Evolutionary conservation across 1,140 invertebrate species (phyloP).

Genomic region (Caenorhabditis briggsae): DNA sequence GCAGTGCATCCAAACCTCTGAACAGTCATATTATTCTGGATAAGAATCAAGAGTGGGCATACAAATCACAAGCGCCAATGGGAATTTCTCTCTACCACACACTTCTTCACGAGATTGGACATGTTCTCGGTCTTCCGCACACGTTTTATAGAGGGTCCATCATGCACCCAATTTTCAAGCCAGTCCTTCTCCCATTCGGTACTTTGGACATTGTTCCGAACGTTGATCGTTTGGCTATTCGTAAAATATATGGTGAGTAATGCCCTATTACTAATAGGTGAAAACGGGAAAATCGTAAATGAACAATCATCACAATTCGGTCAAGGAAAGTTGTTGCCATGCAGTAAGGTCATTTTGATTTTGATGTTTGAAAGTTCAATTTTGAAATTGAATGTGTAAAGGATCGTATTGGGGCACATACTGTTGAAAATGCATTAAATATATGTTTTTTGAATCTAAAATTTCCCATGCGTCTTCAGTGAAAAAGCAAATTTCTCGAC

Average conservation of each 20-base stretch:
- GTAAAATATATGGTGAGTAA: constrained; percentile 54
- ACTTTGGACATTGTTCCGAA: constrained; percentile 56
- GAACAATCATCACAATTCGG: neutral
- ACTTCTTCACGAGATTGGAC: constrained; percentile 61
- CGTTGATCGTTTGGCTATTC: constrained; percentile 52
- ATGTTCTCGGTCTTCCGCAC: constrained; percentile 54
- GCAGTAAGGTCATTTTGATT: neutral
- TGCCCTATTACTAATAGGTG: too few relatives aligned
- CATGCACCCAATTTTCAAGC: constrained; percentile 62
- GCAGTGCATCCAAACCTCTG: constrained; percentile 54
- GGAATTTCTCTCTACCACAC: constrained; percentile 60
- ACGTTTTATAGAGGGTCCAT: constrained; percentile 61
- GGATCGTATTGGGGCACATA: too few relatives aligned
- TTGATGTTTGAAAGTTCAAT: too few relatives aligned
- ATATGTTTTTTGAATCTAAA: too few relatives aligned
- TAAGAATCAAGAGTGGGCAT: constrained; percentile 52
- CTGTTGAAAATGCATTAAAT: too few relatives aligned
- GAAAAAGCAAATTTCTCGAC: too few relatives aligned
- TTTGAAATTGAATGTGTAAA: too few relatives aligned
- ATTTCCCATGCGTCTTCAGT: too few relatives aligned
- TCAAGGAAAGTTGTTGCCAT: too few relatives aligned
- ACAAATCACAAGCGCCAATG: constrained; percentile 47
- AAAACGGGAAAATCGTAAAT: neutral
- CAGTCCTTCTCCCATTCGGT: constrained; percentile 55
- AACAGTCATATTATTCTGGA: constrained; percentile 59